These are phyloP conservation scores for Ceyx cyanopectus DNA, from an alignment of 2,113 vertebrate species.

Conservation along the genomic window DNA sequence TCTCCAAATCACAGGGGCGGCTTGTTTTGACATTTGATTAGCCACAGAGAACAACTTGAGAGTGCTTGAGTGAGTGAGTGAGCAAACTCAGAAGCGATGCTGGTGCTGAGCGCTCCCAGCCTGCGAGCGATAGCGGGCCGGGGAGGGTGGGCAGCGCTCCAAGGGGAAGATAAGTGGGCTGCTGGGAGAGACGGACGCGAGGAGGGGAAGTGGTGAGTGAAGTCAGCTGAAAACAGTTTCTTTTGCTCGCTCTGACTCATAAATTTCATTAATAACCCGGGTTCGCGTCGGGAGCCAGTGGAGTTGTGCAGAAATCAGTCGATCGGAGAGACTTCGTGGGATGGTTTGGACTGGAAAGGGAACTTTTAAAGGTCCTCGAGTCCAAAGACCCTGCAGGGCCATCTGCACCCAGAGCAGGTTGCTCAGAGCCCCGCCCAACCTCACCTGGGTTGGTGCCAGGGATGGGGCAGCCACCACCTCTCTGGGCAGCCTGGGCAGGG, in stretches of 20 bases:
- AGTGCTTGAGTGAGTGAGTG: slow-evolving; percentile 40
- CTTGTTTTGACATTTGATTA: slow-evolving; percentile 76
- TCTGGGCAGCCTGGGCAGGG: background rate
- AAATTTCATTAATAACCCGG: background rate
- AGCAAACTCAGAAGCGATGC: slow-evolving; percentile 7
- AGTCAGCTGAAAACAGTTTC: slow-evolving; percentile 70
- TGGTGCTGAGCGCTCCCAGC: slow-evolving; percentile 24
- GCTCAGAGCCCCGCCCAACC: background rate
- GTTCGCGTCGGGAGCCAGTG: background rate
- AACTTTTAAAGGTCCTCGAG: background rate
- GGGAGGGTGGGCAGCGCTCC: slow-evolving; percentile 76
- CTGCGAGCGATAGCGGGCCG: slow-evolving; percentile 33
- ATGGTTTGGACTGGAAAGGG: background rate
- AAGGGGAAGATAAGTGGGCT: slow-evolving; percentile 77
- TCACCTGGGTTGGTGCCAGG: background rate
- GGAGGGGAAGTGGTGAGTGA: slow-evolving; percentile 79
- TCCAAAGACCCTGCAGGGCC: background rate
- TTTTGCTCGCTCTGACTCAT: slow-evolving; percentile 44
- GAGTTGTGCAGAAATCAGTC: background rate
- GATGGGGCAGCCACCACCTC: background rate
- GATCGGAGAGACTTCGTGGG: background rate
- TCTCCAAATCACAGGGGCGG: slow-evolving; percentile 46
- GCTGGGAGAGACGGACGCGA: slow-evolving; percentile 74
- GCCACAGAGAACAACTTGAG: slow-evolving; percentile 62
- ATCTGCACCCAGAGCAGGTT: background rate